Conservation (phyloP, 2,113 vertebrate species). For the Stercorarius parasiticus region DNA sequence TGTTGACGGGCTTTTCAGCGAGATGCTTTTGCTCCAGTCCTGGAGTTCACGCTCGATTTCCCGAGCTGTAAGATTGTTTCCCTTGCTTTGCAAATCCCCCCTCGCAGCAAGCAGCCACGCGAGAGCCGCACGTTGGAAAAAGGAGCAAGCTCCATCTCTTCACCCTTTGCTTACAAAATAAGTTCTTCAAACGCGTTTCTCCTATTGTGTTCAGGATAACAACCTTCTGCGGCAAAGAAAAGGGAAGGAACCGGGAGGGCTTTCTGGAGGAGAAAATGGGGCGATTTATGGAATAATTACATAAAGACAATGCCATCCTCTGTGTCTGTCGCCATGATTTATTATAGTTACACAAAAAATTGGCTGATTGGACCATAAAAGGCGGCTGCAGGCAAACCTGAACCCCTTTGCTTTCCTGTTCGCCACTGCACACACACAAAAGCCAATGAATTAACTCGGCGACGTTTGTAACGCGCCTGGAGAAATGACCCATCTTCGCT, state of each 20-base stretch:
- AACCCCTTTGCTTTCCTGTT: background rate
- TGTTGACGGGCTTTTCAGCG: background rate
- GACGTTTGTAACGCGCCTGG: background rate
- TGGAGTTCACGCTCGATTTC: conserved; percentile 22
- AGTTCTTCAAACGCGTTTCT: background rate
- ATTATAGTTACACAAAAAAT: conserved; percentile 16
- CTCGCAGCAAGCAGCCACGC: background rate
- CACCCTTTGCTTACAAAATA: background rate
- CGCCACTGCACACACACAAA: background rate
- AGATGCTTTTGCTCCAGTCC: background rate
- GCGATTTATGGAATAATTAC: conserved; percentile 35
- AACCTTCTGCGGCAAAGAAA: background rate
- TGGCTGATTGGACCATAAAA: conserved; percentile 24
- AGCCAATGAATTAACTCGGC: conserved; percentile 1
- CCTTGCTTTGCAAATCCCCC: background rate
- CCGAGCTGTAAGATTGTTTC: conserved; percentile 16
- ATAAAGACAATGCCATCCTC: background rate
- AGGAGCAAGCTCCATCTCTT: background rate
- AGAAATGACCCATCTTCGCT: background rate
- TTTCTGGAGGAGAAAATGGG: background rate
- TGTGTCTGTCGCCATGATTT: background rate
- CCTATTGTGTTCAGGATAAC: background rate
- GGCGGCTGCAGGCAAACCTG: background rate
- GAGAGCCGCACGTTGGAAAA: background rate
- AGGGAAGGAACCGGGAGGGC: background rate